Base-by-base conservation (phyloP, 1,140 invertebrate species). In the Campodea augens region DNA sequence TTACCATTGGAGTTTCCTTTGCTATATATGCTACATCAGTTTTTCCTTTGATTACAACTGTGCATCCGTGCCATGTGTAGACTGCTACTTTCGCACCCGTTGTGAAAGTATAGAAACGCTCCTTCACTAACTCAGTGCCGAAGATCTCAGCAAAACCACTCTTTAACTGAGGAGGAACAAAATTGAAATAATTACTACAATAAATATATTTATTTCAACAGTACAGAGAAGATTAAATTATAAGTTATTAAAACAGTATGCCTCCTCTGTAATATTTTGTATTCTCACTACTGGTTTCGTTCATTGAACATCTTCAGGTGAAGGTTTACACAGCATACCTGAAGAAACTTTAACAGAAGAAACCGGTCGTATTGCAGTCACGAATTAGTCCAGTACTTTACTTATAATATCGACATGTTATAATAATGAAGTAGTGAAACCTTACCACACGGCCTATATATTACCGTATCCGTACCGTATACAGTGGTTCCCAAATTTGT, bases 41-140 rank as follows among this genome's bases (percentile, higher is more conserved):
- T 60, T 81, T 81, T 1, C 90, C 91, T 49, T 69, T 70, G 12
- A 92, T 56, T 62, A 88, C 76, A 29, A 95, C 60, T 0, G 74
- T 76, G 58, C 90, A 96, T 2, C 90, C 90, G 60, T 97, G 87
- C 75, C 84, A 98, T 5, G 93, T 93, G 56, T 86, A 98, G 1
- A 98, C 78, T 0, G 93, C 93, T 13, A 93, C 78, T 68, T 98
- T 97, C 1, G 89, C 81, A 2, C 91, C 90, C 4, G 78, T 69
- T 20, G 73, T 71, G 59, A 98, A 98, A 50, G 77, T 77, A 63
- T 98, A 98, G 15, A 78, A 75, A 64, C 90, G 96, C 20, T 86
- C 86, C 63, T 87, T 86, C 0, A 93, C 83, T 45, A 99, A 58
- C 65, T 98, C 93, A 0, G 91, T 92, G 0, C 95, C 95, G 69